phyloP scores from a whole-genome alignment of 2,113 vertebrate species.

The Aegithalos caudatus region DNA sequence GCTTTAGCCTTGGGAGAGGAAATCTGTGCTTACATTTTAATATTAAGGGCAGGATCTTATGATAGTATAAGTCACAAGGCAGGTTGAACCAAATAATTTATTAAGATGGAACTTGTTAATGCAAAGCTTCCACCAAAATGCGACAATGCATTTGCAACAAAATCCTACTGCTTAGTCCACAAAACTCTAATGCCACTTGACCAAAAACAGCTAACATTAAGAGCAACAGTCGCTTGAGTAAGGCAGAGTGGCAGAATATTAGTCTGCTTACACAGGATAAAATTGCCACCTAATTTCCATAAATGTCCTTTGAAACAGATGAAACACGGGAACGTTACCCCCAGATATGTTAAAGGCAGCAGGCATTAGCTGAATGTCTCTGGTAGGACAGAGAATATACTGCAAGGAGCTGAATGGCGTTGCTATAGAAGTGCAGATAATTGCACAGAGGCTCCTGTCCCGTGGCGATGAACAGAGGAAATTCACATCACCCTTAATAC shows the following conservation, averaged over 20 bases:
- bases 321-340: background rate
- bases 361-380: background rate
- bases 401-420: background rate
- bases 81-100: conserved; percentile 17
- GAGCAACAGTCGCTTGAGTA: background rate
- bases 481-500: conserved; percentile 23
- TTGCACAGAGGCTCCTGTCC: background rate
- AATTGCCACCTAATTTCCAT: background rate
- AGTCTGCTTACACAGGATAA: conserved; percentile 16
- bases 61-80: background rate
- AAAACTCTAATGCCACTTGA: background rate
- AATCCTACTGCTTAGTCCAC: background rate
- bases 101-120: background rate
- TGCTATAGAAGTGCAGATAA: conserved; percentile 8
- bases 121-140: conserved; percentile 18
- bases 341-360: background rate
- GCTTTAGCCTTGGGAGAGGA: background rate
- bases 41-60: background rate
- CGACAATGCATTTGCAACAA: background rate
- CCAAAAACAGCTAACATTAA: background rate
- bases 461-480: background rate
- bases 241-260: conserved; percentile 17
- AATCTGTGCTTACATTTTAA: conserved; percentile 27
- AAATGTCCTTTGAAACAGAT: background rate
- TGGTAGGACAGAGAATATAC: background rate